Evolutionary conservation across 2,888 invertebrate genomes (phyloP), one percentile per base, ranked within the genome.

Genomic region (Sphaeridia pumilis): DNA sequence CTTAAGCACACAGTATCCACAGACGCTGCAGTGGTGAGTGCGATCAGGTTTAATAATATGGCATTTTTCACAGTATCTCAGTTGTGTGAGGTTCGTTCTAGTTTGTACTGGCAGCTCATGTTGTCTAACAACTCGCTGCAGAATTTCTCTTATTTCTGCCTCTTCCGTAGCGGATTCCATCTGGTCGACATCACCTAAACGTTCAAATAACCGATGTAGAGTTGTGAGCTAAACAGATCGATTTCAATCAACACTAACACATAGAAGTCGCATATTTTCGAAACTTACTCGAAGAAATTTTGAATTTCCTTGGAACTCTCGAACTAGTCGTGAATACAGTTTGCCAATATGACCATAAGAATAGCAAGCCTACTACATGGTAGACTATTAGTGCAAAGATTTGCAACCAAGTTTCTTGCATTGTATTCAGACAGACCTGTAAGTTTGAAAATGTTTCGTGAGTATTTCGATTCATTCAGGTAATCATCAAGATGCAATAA

Each of bases 21-120:
- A 98, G 24, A 95, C 88, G 64, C 92, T 90, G 74, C 98, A 98
- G 72, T 98, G 98, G 72, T 98, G 97, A 24, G 93, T 84, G 59
- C 98, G 77, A 72, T 98, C 98, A 1, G 98, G 98, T 72, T 98
- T 99, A 52, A 99, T 80, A 64, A 88, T 80, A 67, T 83, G 81
- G 72, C 98, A 99, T 68, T 92, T 88, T 69, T 92, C 92, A 76
- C 98, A 98, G 72, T 87, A 94, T 25, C 97, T 79, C 58, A 89
- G 80, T 54, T 64, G 64, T 51, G 56, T 59, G 17, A 64, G 55
- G 42, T 64, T 60, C n/a, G 64, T 63, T 48, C 64, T 53, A 2
- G 62, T 64, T 49, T 61, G 62, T 20, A 64, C 62, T 14, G 61
- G 62, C 24, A 64, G 54, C 48, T 64, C 62, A 20, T 63, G 55